Percentiles rank a stretch among this genome's conserved stretches.
These are phyloP conservation scores for Pollachius pollachius DNA, from an alignment of 2,113 vertebrate species.

Conservation along the genomic window DNA sequence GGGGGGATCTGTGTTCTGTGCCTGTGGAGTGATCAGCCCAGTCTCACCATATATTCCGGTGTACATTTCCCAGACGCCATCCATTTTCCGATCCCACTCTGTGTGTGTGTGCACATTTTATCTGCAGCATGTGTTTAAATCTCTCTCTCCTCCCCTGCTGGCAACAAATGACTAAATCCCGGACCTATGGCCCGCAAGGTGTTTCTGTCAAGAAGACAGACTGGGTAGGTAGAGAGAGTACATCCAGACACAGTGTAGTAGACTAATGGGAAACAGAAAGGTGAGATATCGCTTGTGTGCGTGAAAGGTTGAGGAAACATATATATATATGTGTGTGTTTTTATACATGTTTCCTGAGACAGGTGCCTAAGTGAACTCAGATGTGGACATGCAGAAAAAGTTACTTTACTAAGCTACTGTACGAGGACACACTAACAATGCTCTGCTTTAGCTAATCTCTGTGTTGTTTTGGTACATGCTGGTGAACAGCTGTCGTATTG, in stretches of 20 bases:
- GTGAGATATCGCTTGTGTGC: slow-evolving; percentile 31
- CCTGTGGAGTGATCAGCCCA: slow-evolving; percentile 29
- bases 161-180: neutral
- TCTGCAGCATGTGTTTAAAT: neutral
- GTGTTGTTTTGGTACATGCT: no score
- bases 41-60: slow-evolving; percentile 15
- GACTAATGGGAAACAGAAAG: slow-evolving; percentile 12
- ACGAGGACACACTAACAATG: no score
- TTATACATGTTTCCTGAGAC: no score
- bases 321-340: no score
- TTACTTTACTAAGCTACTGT: no score
- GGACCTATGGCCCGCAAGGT: no score
- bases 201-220: no score
- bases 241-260: slow-evolving; percentile 7
- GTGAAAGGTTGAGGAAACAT: neutral
- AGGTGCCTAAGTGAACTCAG: no score
- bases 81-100: slow-evolving; percentile 34
- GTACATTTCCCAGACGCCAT: slow-evolving; percentile 19
- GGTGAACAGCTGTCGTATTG: no score
- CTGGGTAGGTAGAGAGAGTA: no score
- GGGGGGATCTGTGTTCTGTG: neutral
- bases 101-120: neutral
- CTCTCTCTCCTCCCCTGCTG: neutral
- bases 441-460: no score
- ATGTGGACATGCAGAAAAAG: no score